These are phyloP conservation scores for Blera fallax DNA, from an alignment of 2,888 invertebrate species.

Conservation along the genomic window DNA sequence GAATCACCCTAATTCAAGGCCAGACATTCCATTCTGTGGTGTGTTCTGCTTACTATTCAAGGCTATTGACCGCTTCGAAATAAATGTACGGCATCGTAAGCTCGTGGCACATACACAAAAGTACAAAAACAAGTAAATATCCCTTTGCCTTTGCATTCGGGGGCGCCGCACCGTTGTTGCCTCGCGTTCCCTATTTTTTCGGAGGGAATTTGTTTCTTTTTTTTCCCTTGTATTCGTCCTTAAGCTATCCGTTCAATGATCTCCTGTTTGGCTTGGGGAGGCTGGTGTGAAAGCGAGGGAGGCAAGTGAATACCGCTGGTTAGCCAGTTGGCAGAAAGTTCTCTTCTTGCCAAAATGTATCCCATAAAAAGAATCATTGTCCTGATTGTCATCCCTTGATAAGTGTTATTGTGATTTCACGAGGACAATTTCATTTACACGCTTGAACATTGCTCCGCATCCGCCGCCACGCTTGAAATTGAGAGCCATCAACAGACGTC, in stretches of 20 bases:
- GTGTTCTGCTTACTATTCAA: constrained; percentile 53
- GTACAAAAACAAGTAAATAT: background rate
- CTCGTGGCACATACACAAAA: constrained; percentile 18
- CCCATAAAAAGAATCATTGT: constrained; percentile 58
- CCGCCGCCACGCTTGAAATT: constrained; percentile 21
- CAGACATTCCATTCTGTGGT: constrained; percentile 64
- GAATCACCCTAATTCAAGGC: constrained; percentile 58
- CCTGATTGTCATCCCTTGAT: constrained; percentile 62
- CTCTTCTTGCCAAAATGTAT: constrained; percentile 20
- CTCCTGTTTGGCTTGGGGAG: constrained; percentile 9
- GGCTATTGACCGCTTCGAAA: constrained; percentile 63
- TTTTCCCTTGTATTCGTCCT: background rate
- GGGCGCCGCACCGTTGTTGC: background rate
- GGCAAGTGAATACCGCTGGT: constrained; percentile 14
- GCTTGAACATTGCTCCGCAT: constrained; percentile 48
- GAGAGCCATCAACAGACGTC: constrained; percentile 53
- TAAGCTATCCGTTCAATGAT: constrained; percentile 62
- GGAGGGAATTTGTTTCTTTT: background rate
- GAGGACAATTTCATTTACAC: constrained; percentile 69
- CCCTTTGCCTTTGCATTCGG: constrained; percentile 42
- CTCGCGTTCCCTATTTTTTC: background rate
- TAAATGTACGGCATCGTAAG: background rate
- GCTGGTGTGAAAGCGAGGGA: background rate
- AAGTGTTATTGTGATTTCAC: constrained; percentile 67
- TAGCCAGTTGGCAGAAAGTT: constrained; percentile 44